These are phyloP conservation scores for Cephus nigrinus DNA, from an alignment of 2,888 invertebrate genomes.

Conservation along the genomic window DNA sequence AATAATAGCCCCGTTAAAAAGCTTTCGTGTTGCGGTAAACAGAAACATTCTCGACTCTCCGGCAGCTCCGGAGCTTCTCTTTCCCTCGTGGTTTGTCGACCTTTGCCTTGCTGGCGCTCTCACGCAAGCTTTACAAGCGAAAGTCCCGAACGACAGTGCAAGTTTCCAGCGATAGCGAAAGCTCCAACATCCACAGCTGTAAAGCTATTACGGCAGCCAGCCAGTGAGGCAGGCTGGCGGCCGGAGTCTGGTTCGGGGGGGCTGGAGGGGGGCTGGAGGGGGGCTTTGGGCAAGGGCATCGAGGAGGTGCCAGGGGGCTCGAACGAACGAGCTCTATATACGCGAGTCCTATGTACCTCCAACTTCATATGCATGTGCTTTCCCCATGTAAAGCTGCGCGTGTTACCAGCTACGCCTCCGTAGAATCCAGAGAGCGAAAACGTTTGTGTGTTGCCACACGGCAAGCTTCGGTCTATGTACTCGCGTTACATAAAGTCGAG, in stretches of 20 bases:
- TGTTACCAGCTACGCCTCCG: constrained; percentile 5
- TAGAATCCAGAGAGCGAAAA: neutral
- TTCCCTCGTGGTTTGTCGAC: neutral
- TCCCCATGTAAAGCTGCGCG: constrained; percentile 10
- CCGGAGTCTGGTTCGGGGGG: constrained; percentile 18
- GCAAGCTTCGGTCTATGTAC: constrained; percentile 11
- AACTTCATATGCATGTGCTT: constrained; percentile 24
- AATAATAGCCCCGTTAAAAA: neutral
- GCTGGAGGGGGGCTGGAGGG: constrained; percentile 26
- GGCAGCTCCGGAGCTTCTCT: neutral
- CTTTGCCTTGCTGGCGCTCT: constrained; percentile 24
- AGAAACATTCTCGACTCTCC: neutral
- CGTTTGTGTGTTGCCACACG: constrained; percentile 7
- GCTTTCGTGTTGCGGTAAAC: constrained; percentile 5
- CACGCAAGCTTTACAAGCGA: constrained; percentile 38
- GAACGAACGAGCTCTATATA: constrained; percentile 32
- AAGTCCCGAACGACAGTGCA: constrained; percentile 60
- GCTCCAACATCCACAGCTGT: constrained; percentile 55
- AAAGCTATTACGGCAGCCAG: constrained; percentile 50
- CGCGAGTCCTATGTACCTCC: constrained; percentile 15
- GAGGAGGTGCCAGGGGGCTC: constrained; percentile 39
- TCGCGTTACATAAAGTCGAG: constrained; percentile 25
- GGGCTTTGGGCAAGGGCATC: constrained; percentile 48
- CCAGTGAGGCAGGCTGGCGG: constrained; percentile 18
- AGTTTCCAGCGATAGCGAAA: constrained; percentile 63